These are phyloP conservation scores for Meandrina meandrites DNA, from an alignment of 92 coral and sea anemone genomes.

Conservation along the genomic window DNA sequence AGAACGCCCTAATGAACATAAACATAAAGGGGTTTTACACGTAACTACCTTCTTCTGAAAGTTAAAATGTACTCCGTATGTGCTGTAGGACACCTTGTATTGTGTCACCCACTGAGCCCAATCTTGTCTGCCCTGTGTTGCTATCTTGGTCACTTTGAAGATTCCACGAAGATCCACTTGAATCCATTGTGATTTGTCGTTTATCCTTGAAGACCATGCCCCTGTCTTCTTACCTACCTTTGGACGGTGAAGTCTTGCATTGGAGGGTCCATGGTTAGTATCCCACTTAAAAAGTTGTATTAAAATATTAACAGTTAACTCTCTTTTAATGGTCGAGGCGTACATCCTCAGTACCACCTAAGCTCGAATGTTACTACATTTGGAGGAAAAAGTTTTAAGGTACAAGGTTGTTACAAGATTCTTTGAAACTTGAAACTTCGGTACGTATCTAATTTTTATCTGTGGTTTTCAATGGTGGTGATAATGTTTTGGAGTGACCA, in stretches of 20 bases:
- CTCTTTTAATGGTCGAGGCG: no score
- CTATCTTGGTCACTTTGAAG: neutral
- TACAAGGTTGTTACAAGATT: no score
- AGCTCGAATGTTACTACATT: no score
- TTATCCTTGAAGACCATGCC: constrained; percentile 2
- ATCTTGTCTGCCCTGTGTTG: neutral
- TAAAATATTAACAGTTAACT: no score
- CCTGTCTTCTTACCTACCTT: neutral
- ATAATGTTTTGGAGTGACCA: no score
- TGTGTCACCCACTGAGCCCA: constrained; percentile 8
- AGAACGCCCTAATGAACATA: no score
- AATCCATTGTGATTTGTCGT: constrained; percentile 23
- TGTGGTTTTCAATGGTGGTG: no score
- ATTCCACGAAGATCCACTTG: constrained; percentile 12
- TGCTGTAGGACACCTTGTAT: constrained; percentile 8
- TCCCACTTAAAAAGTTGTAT: neutral
- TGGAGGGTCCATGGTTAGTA: neutral
- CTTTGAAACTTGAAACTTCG: no score
- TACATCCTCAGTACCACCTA: no score
- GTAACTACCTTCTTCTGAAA: neutral
- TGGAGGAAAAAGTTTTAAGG: no score
- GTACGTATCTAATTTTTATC: no score
- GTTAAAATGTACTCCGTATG: neutral
- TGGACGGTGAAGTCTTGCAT: neutral
- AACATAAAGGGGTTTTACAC: no score